A percentile compares a stretch with the other conserved stretches of the same genome.
These are phyloP conservation scores for Drosophila niveifrons DNA, from an alignment of 2,888 invertebrate genomes.

Conservation along the genomic window DNA sequence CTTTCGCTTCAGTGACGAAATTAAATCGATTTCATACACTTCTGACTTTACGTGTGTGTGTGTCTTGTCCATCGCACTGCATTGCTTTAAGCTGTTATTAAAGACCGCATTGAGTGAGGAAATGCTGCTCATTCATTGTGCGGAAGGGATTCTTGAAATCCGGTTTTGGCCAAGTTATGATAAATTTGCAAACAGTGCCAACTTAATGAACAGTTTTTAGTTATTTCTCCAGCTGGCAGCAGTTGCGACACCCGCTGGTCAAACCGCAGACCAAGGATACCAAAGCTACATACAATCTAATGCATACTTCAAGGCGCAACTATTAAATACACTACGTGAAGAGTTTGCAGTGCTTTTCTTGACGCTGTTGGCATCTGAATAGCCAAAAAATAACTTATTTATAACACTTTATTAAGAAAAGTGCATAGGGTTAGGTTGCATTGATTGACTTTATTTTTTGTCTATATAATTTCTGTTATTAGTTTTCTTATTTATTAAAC, in stretches of 20 bases:
- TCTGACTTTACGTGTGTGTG: slow-evolving; percentile 35
- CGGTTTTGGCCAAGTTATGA: slow-evolving; percentile 65
- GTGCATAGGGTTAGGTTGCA: no score
- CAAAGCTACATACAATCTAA: slow-evolving; percentile 15
- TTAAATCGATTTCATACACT: slow-evolving; percentile 68
- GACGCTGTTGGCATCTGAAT: no score
- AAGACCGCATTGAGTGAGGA: slow-evolving; percentile 29
- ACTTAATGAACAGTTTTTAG: slow-evolving; percentile 76
- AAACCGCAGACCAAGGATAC: slow-evolving; percentile 44
- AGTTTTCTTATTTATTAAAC: no score
- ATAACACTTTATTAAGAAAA: no score
- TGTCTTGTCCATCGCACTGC: slow-evolving; percentile 8
- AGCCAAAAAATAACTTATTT: no score
- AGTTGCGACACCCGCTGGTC: slow-evolving; percentile 48
- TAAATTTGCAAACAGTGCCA: slow-evolving; percentile 74
- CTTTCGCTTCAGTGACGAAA: slow-evolving; percentile 69
- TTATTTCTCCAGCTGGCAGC: slow-evolving; percentile 46
- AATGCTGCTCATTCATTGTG: slow-evolving; percentile 31
- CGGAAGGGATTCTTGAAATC: slow-evolving; percentile 49
- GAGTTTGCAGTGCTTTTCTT: neutral
- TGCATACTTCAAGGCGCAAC: neutral
- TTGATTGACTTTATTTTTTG: no score
- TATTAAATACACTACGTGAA: slow-evolving; percentile 13
- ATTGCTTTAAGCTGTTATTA: slow-evolving; percentile 44
- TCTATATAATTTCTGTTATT: no score